These are phyloP conservation scores for Platorchestia sp. DNA, from an alignment of 1,140 invertebrate species.

Conservation along the genomic window DNA sequence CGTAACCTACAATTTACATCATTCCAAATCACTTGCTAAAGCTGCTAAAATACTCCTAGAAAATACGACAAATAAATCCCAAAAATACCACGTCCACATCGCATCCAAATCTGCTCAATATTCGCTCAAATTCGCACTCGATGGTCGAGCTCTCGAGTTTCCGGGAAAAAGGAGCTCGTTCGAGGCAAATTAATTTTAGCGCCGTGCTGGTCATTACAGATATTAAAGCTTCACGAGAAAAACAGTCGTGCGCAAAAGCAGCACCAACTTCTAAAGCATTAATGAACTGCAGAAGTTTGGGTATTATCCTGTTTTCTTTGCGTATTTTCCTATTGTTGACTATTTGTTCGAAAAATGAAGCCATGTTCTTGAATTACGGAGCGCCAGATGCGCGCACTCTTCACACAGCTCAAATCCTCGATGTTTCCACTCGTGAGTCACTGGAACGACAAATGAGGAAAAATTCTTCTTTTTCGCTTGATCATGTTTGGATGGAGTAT, in stretches of 20 bases:
- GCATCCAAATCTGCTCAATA: not conserved
- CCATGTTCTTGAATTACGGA: not conserved
- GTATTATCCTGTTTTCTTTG: conserved; percentile 9
- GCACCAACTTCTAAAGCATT: not conserved
- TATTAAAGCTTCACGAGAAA: not conserved
- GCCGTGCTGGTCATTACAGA: not conserved
- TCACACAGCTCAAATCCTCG: not conserved
- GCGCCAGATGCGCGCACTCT: not conserved
- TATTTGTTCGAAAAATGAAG: not conserved
- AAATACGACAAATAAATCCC: no score
- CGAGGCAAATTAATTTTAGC: not conserved
- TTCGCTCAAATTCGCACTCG: not conserved
- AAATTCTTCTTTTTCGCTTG: no score
- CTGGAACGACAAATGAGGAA: not conserved
- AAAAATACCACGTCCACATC: not conserved
- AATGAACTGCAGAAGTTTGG: not conserved
- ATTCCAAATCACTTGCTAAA: no score
- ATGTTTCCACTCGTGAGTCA: not conserved
- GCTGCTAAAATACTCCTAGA: no score
- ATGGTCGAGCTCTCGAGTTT: not conserved
- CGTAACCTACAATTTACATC: no score
- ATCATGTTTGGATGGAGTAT: no score
- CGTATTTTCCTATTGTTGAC: not conserved
- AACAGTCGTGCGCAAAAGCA: not conserved
- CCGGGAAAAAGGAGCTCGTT: not conserved